Base-by-base conservation (phyloP, 2,113 vertebrate genomes). In the Carassius gibelio region DNA sequence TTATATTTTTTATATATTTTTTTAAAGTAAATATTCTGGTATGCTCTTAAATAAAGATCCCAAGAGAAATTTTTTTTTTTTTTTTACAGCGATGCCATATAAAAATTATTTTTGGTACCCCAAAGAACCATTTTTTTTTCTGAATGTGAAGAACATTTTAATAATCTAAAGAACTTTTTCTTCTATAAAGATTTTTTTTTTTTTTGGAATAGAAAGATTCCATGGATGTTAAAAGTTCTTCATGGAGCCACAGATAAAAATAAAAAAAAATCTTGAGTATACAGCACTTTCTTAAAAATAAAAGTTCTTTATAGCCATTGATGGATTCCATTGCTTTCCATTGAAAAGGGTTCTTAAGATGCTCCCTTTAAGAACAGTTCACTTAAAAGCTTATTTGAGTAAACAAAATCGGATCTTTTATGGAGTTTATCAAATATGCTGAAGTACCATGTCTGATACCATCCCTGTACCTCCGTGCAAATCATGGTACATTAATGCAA, bases 401-500 rank as follows among this genome's bases (percentile, higher is more conserved):
- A 61, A n/a, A 19, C 21, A 9, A 9, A n/a, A 21, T n/a, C 9
- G 19, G 19, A n/a, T n/a, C 2, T 61, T 21, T 21, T 61, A 21
- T n/a, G 57, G 57, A 61, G 21, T n/a, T 61, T 9, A 61, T 61
- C 71, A 48, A n/a, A 26, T 74, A 48, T 10, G 4, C 38, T 55
- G 14, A 71, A 71, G 36, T 42, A 74, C 5, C 8, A 38, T 6
- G 9, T 75, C 74, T 57, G 23, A 77, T 57, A 34, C 23, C 13
- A 55, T 57, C 17, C 30, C 7, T 34, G 48, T 55, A 76, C 75
- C 38, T 75, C 42, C n/a, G 72, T 75, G 13, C 45, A 8, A 26
- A 57, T 2, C 5, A 75, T 48, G 23, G 74, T 52, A 34, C 50
- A 34, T 77, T 77, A 57, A 77, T 77, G 26, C 75, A 77, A 57